These are phyloP conservation scores for Delphinapterus leucas DNA, from an alignment of 2,113 vertebrate species.

Conservation along the genomic window DNA sequence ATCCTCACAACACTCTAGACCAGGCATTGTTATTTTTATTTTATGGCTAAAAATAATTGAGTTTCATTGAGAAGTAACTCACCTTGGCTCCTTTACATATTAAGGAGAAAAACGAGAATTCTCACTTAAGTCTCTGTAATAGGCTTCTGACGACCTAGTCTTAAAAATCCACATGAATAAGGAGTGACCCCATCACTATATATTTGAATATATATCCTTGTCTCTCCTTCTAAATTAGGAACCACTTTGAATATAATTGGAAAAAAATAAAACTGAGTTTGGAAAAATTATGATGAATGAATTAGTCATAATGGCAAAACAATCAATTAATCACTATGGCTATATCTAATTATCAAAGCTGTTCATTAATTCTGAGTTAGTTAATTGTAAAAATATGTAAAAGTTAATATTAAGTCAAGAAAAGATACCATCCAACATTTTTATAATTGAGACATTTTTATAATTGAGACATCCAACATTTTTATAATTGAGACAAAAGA, in stretches of 20 bases:
- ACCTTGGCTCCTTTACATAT: background rate
- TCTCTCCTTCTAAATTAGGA: background rate
- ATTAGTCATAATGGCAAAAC: background rate
- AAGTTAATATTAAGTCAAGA: background rate
- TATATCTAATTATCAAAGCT: background rate
- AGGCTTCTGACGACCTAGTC: background rate
- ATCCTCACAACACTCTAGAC: background rate
- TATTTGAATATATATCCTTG: background rate
- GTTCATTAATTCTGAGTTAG: background rate
- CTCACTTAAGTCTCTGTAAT: background rate
- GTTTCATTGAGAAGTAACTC: background rate
- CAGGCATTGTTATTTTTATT: background rate
- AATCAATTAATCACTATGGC: background rate
- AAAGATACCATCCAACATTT: background rate
- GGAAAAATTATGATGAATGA: background rate
- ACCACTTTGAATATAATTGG: background rate
- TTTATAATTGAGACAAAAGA: too few relatives aligned
- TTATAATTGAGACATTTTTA: too few relatives aligned
- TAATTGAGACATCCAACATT: too few relatives aligned
- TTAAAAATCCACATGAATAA: background rate
- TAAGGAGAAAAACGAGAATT: background rate
- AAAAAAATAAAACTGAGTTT: background rate
- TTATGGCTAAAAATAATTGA: background rate
- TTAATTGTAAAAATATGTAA: background rate
- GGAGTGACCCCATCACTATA: background rate